Evolutionary conservation across 1,140 invertebrate genomes (phyloP), one percentile per base, ranked within the genome.

Genomic region (Phthorimaea operculella): DNA sequence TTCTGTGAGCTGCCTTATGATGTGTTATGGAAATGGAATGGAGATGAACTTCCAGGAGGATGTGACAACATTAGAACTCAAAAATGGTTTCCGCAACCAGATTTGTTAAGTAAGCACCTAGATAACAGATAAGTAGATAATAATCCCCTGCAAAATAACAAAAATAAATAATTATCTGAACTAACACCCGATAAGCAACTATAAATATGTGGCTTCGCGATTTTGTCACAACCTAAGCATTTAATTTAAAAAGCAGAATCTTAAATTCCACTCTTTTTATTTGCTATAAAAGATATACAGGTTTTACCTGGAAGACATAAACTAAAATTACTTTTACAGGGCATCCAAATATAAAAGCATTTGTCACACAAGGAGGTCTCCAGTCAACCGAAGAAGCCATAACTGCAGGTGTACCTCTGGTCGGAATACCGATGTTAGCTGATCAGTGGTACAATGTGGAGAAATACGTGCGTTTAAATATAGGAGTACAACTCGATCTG

Each of bases 351-450:
- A 57, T 85, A 10, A 74, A 78, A 63, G 54, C 86, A 4, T 90
- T 90, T 58, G 81, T 90, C n/a, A 87, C 83, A 15, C 89, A 90
- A 59, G 88, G 88, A 55, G 88, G 89, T 6, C 74, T 84, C 51
- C 81, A 87, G 50, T 88, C 88, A 48, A 71, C 83, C n/a, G 85
- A 86, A 52, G 89, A 90, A 66, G 83, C 87, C 0, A 70, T 88
- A 2, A 79, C 85, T 53, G 66, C 78, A 58, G 83, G 78, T 14
- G 81, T 88, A 9, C 89, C 89, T 1, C 56, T 90, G 10, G 55
- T 90, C 7, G 79, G 70, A 9, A 62, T 77, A n/a, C 70, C 74
- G 9, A 68, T 73, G 33, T 48, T 68, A 11, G 62, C 18, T 9
- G 74, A 77, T 54, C 74, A 77, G 54, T 48, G 54, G n/a, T 28